Evolutionary conservation across 2,113 vertebrate genomes (phyloP), one percentile per base, ranked within the genome.

Genomic region (Etheostoma cragini): DNA sequence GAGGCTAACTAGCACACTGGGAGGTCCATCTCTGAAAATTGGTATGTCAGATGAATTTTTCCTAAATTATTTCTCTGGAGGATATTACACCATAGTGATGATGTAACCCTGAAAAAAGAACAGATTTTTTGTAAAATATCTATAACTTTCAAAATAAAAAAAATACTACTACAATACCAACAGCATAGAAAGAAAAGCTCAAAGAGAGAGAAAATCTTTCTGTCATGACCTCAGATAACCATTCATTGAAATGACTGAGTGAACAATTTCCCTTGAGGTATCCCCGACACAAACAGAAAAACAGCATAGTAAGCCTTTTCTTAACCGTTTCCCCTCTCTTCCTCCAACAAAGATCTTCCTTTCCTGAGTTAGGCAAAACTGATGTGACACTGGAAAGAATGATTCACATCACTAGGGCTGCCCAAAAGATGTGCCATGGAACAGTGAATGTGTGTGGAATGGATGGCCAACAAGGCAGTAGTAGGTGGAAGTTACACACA

Each of bases 351-450:
- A 62, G 17, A 57, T 11, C 38, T 42, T 42, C n/a, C 0, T 54
- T 47, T 82, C 65, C 78, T 65, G 72, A 80, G 19, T 79, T 53
- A 50, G 64, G 53, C 19, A 62, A 33, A 86, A 65, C 14, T 69
- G 47, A 22, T 84, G 69, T 30, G 52, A 72, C 66, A 60, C 42
- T 58, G 79, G 81, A 88, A 87, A 71, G 8, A 64, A 42, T 88
- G 82, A 84, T 50, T 85, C 84, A 78, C 63, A 35, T 64, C 14
- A 42, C 21, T 46, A 49, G 42, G 63, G 35, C 64, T 0, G 15
- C 45, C 12, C 17, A 35, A 14, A 26, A 10, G 52, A 26, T 11
- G 35, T 8, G 26, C 26, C 26, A 26, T 46, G 33, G 19, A 58
- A 71, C 65, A 68, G 65, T 21, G 19, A n/a, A 14, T 11, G 16